Percentiles rank a stretch among this genome's conserved stretches.
Conservation (phyloP, 2,113 vertebrate genomes). For the Sphyrna mokarran region DNA sequence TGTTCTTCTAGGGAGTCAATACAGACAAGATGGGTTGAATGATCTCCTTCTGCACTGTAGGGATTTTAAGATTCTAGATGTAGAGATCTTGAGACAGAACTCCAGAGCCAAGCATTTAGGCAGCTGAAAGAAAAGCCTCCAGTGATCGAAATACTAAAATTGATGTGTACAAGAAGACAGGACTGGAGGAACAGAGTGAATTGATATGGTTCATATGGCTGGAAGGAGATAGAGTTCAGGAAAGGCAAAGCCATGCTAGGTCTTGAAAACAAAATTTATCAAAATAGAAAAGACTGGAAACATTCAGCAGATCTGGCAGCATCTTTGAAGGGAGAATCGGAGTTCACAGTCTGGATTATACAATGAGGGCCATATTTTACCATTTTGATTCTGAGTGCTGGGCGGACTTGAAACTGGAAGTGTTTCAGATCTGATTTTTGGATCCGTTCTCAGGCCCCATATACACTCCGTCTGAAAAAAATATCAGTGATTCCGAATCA, state of each 20-base stretch:
- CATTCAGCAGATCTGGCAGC: background rate
- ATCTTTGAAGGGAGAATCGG: background rate
- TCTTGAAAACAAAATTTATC: background rate
- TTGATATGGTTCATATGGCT: background rate
- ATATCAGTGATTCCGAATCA: too few species aligned
- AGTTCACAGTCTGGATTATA: too few species aligned
- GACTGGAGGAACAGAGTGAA: background rate
- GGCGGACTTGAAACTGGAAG: too few species aligned
- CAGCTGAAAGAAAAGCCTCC: background rate
- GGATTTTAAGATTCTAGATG: too few species aligned
- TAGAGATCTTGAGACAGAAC: background rate
- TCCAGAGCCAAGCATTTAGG: background rate
- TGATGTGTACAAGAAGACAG: background rate
- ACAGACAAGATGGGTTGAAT: too few species aligned
- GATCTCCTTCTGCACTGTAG: too few species aligned
- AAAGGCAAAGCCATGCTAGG: background rate
- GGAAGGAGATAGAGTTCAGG: background rate
- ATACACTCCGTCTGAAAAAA: too few species aligned
- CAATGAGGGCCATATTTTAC: background rate
- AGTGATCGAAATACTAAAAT: background rate
- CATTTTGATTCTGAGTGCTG: too few species aligned
- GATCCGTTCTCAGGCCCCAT: too few species aligned
- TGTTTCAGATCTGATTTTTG: too few species aligned
- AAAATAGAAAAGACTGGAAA: background rate
- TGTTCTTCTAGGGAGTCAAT: too few species aligned